These are phyloP conservation scores for Idaea dimidiata DNA, from an alignment of 2,888 invertebrate genomes.

Conservation along the genomic window DNA sequence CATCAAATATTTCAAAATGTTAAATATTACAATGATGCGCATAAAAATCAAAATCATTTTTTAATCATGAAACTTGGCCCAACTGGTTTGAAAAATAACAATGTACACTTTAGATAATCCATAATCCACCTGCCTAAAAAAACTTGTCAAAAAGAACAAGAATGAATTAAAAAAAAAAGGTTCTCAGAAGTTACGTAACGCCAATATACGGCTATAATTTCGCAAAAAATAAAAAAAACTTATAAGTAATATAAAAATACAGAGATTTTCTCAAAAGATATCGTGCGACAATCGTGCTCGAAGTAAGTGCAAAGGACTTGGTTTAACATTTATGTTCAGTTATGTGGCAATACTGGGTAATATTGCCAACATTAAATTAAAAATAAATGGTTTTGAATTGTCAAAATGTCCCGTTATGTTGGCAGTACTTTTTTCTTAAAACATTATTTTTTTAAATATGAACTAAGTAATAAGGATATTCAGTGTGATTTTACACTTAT, in stretches of 20 bases:
- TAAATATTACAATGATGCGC: too few relatives aligned
- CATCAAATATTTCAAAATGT: too few relatives aligned
- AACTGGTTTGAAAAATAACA: too few relatives aligned
- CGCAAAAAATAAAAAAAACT: not conserved
- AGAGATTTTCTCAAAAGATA: constrained; percentile 12
- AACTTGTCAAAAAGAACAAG: not conserved
- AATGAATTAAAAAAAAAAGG: not conserved
- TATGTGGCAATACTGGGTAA: not conserved
- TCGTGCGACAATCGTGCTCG: constrained; percentile 11
- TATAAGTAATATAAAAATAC: constrained; percentile 11
- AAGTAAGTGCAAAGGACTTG: constrained; percentile 14
- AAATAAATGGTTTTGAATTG: constrained; percentile 14
- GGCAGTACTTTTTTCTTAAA: constrained; percentile 4
- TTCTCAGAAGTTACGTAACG: constrained; percentile 8
- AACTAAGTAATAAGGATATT: not conserved
- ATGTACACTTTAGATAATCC: not conserved
- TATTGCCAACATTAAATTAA: constrained; percentile 18
- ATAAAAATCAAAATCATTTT: too few relatives aligned
- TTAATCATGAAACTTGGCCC: too few relatives aligned
- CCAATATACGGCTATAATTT: constrained; percentile 6
- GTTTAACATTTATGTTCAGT: constrained; percentile 23
- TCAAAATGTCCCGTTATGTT: constrained; percentile 2
- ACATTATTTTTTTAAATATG: not conserved
- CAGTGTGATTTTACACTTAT: not conserved
- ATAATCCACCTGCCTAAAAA: not conserved